Conservation (phyloP, 2,888 invertebrate genomes). For the Megamerina dolium region DNA sequence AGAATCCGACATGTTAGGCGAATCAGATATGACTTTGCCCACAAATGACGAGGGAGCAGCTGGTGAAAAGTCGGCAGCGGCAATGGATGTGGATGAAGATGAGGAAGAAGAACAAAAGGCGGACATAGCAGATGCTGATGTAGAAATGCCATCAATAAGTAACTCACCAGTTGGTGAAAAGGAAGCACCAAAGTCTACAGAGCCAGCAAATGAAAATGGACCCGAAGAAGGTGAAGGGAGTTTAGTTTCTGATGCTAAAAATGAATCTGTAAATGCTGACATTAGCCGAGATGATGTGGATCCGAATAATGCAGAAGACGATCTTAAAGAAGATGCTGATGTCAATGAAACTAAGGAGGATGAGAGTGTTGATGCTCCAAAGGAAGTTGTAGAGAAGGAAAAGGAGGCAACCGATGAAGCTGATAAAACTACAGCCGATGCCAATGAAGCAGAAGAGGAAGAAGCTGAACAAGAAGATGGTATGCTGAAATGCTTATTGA, state of each 20-base stretch:
- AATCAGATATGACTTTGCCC: slow-evolving; percentile 35
- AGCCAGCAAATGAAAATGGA: slow-evolving; percentile 1
- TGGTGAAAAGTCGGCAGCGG: slow-evolving; percentile 14
- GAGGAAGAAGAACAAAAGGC: slow-evolving; percentile 16
- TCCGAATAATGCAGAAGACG: slow-evolving; percentile 11
- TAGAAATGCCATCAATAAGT: slow-evolving; percentile 15
- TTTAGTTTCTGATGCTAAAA: not conserved
- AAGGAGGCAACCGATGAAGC: slow-evolving; percentile 10
- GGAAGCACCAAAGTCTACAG: not conserved
- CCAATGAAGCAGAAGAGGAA: slow-evolving; percentile 17
- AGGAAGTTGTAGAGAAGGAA: not conserved
- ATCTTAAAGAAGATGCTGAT: slow-evolving; percentile 17
- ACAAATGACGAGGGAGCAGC: slow-evolving; percentile 14
- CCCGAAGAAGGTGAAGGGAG: not conserved
- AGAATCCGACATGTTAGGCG: slow-evolving; percentile 35
- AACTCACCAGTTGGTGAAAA: slow-evolving; percentile 10
- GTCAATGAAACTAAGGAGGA: slow-evolving; percentile 15
- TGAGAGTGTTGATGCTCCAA: slow-evolving; percentile 15
- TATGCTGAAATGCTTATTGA: slow-evolving; percentile 17
- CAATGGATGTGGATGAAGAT: slow-evolving; percentile 20
- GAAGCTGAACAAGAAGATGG: slow-evolving; percentile 34
- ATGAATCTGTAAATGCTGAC: not conserved
- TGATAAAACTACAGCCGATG: not conserved
- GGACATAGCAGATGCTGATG: slow-evolving; percentile 20
- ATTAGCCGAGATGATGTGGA: slow-evolving; percentile 11